These are phyloP conservation scores for Spodoptera picta DNA, from an alignment of 2,888 invertebrate genomes.

Conservation along the genomic window DNA sequence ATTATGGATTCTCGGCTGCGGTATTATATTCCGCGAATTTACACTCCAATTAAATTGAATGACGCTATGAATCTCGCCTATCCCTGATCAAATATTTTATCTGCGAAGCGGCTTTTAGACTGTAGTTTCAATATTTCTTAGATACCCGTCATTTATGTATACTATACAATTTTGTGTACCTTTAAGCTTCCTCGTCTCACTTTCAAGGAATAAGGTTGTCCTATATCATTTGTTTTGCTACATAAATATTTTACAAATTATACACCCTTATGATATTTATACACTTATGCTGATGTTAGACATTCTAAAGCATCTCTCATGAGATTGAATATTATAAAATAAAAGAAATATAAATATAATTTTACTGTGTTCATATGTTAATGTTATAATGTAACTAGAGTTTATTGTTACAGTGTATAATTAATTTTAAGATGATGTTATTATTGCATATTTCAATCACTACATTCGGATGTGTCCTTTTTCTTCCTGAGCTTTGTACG, in stretches of 20 bases:
- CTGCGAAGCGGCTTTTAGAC: conserved; percentile 54
- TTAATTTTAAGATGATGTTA: conserved; percentile 46
- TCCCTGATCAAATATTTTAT: conserved; percentile 56
- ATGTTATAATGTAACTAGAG: conserved; percentile 51
- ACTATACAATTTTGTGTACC: conserved; percentile 47
- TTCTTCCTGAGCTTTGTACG: conserved; percentile 76
- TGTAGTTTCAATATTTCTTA: conserved; percentile 52
- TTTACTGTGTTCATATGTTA: conserved; percentile 64
- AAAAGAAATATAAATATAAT: conserved; percentile 41
- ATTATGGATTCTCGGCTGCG: conserved; percentile 69
- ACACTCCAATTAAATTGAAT: conserved; percentile 58
- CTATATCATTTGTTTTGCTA: conserved; percentile 65
- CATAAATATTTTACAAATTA: conserved; percentile 54
- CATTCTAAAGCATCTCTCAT: conserved; percentile 21
- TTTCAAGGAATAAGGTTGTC: conserved; percentile 81
- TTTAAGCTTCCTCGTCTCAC: conserved; percentile 74
- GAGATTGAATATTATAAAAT: conserved; percentile 28
- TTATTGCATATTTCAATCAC: conserved; percentile 35
- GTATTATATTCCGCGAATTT: conserved; percentile 68
- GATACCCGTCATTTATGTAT: conserved; percentile 51
- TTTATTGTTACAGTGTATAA: conserved; percentile 45
- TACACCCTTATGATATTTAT: conserved; percentile 42
- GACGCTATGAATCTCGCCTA: conserved; percentile 47
- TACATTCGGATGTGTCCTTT: conserved; percentile 49
- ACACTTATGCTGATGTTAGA: conserved; percentile 24